Conservation (phyloP, 2,113 vertebrate genomes). For the Hydrolagus affinis region DNA sequence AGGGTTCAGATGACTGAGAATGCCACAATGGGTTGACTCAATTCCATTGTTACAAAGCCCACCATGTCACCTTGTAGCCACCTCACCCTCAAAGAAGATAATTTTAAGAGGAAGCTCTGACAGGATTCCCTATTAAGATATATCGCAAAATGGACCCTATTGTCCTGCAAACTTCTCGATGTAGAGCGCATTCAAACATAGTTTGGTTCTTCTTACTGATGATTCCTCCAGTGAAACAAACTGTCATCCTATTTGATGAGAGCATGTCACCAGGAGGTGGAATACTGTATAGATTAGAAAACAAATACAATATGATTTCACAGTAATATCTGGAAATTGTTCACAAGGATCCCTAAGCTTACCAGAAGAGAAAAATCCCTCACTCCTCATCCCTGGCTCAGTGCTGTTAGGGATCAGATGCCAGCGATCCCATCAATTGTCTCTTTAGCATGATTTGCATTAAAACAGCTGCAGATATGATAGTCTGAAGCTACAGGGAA, state of each 20-base stretch:
- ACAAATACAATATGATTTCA: not conserved
- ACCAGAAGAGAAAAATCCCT: not conserved
- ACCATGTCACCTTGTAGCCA: too few relatives aligned
- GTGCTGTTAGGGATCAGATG: not conserved
- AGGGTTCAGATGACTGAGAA: too few relatives aligned
- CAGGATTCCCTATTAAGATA: too few relatives aligned
- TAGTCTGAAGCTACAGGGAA: conserved; percentile 1
- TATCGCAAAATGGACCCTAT: too few relatives aligned
- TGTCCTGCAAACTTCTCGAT: too few relatives aligned
- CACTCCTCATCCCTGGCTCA: not conserved
- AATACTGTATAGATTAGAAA: not conserved
- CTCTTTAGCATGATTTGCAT: not conserved
- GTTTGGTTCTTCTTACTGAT: too few relatives aligned
- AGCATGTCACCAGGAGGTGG: not conserved
- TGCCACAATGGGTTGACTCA: too few relatives aligned
- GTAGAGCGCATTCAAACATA: too few relatives aligned
- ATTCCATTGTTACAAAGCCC: too few relatives aligned
- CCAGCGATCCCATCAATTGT: not conserved
- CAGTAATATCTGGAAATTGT: not conserved
- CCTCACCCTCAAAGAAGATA: too few relatives aligned
- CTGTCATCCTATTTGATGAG: not conserved
- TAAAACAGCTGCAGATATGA: not conserved
- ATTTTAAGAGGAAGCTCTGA: too few relatives aligned
- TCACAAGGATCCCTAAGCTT: not conserved
- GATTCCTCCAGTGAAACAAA: too few relatives aligned